Conservation (phyloP, 2,113 vertebrate species). For the Larimichthys polyactis region DNA sequence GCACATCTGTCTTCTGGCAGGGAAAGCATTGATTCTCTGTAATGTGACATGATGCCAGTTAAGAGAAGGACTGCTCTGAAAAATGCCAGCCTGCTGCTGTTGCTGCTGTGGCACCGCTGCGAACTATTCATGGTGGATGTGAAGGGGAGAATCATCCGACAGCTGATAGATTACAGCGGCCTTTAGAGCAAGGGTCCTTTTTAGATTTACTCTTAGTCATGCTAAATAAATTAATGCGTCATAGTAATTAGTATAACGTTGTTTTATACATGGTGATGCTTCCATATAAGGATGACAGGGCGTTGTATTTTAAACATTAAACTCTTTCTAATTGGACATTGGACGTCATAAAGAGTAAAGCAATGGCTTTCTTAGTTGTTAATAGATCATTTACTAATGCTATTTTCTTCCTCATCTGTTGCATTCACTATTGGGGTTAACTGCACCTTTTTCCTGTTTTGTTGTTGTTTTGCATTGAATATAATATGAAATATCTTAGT, state of each 20-base stretch:
- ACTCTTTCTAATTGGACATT: neutral
- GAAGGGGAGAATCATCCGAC: slow-evolving; percentile 1
- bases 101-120: slow-evolving; percentile 9
- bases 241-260: neutral
- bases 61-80: slow-evolving; percentile 35
- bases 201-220: neutral
- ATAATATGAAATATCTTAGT: too few species aligned
- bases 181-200: neutral
- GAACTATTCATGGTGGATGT: slow-evolving; percentile 24
- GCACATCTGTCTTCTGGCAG: slow-evolving; percentile 61
- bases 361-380: neutral
- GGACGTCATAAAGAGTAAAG: neutral
- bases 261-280: neutral
- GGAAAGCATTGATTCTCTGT: slow-evolving; percentile 59
- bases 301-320: neutral
- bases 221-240: neutral
- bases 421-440: too few species aligned
- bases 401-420: too few species aligned
- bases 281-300: neutral
- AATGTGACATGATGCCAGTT: slow-evolving; percentile 46
- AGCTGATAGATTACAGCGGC: neutral
- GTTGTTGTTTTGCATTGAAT: too few species aligned
- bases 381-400: neutral
- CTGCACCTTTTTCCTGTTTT: too few species aligned
- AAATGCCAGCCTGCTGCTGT: slow-evolving; percentile 35